phyloP scores from a whole-genome alignment of 2,888 invertebrate genomes.

The Caradrina kadenii region DNA sequence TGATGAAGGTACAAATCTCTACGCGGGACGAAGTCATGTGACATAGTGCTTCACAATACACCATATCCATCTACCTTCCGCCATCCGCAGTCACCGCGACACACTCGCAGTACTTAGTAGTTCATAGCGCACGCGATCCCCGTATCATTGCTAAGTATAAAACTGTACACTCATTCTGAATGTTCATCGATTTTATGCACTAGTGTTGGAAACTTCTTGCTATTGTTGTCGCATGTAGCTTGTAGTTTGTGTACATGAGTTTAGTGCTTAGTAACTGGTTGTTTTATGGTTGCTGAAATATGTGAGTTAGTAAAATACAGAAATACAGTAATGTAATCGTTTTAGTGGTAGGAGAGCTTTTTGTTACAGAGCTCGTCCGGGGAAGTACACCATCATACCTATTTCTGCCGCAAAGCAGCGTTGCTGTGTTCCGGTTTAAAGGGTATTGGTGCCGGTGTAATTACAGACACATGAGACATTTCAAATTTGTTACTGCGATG shows the following conservation, averaged over 20 bases:
- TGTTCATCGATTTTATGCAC: conserved; percentile 56
- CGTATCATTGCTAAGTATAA: conserved; percentile 49
- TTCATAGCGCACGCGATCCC: conserved; percentile 67
- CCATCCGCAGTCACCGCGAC: conserved; percentile 28
- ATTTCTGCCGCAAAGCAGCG: too few relatives aligned
- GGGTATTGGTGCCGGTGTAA: too few relatives aligned
- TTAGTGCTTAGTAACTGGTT: neutral
- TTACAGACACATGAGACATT: too few relatives aligned
- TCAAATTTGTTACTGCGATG: too few relatives aligned
- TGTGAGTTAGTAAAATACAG: neutral
- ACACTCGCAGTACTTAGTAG: conserved; percentile 57
- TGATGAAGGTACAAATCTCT: too few relatives aligned
- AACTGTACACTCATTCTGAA: conserved; percentile 44
- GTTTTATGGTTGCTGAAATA: neutral
- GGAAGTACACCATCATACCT: too few relatives aligned
- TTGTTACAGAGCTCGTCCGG: too few relatives aligned
- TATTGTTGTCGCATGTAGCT: neutral
- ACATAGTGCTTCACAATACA: neutral
- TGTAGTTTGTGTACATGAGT: too few relatives aligned
- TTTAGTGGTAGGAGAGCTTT: too few relatives aligned
- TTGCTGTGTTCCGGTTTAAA: too few relatives aligned
- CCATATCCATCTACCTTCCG: conserved; percentile 37
- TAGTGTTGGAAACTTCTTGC: conserved; percentile 12
- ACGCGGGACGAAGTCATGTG: too few relatives aligned
- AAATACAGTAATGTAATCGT: too few relatives aligned